Conservation (phyloP, 2,113 vertebrate genomes). For the Lonchura striata region DNA sequence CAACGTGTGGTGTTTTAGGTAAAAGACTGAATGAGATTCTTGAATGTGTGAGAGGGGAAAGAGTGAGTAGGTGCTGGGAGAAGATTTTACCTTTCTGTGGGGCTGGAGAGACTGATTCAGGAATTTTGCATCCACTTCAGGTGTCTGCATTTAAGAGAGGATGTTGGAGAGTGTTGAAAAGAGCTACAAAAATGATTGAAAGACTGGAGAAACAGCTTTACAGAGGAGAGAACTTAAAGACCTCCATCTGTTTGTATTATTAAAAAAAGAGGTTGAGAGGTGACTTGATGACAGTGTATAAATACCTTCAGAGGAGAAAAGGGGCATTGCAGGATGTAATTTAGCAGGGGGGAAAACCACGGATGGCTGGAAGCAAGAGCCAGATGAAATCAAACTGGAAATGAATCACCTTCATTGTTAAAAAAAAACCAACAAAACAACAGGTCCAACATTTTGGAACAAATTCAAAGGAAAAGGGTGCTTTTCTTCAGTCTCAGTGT, state of each 20-base stretch:
- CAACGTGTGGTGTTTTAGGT: neutral
- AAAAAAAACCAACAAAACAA: neutral
- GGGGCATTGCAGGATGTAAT: neutral
- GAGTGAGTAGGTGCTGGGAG: neutral
- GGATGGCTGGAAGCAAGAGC: neutral
- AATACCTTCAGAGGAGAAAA: neutral
- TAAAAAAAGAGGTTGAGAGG: conserved; percentile 28
- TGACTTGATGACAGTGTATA: conserved; percentile 34
- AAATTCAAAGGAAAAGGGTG: neutral
- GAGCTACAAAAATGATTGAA: conserved; percentile 35
- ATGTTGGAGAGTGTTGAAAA: conserved; percentile 17
- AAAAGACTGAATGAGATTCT: neutral
- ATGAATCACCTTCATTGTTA: neutral
- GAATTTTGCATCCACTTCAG: neutral
- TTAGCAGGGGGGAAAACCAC: neutral
- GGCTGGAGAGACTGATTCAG: neutral
- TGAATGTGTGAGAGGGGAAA: neutral
- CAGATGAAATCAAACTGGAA: conserved; percentile 1
- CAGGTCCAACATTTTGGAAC: neutral
- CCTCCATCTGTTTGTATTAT: conserved; percentile 46
- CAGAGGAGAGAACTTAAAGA: neutral
- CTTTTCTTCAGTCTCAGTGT: rapidly evolving
- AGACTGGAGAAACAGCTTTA: neutral
- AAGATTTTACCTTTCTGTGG: neutral
- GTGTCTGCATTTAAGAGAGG: neutral